Evolutionary conservation across 2,888 invertebrate genomes (phyloP).

Genomic region (Synergus laeviventris): DNA sequence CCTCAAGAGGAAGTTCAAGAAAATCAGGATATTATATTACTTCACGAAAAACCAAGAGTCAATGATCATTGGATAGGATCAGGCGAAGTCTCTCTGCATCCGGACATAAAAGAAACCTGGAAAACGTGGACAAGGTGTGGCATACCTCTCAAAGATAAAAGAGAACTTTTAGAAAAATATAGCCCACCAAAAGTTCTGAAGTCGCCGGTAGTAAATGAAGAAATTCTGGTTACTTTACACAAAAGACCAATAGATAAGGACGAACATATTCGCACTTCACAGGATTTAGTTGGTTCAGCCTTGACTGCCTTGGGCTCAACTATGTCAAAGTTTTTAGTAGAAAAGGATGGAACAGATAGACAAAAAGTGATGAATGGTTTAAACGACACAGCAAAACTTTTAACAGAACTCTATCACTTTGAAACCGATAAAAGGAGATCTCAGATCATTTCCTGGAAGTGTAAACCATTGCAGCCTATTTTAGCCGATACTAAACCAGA

Average conservation of each 20-base stretch:
- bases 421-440: slow-evolving; percentile 7
- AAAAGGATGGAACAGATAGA: not conserved
- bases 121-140: slow-evolving; percentile 22
- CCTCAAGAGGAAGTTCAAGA: not conserved
- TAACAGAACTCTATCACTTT: slow-evolving; percentile 14
- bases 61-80: not conserved
- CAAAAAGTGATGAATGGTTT: slow-evolving; percentile 6
- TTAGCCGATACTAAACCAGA: slow-evolving; percentile 13
- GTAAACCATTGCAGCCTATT: not conserved
- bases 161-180: slow-evolving; percentile 22
- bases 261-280: slow-evolving; percentile 7
- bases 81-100: not conserved
- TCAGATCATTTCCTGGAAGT: slow-evolving; percentile 26
- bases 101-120: slow-evolving; percentile 4
- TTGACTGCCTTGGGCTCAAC: slow-evolving; percentile 1
- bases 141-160: slow-evolving; percentile 5
- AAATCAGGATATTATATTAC: not conserved
- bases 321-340: not conserved
- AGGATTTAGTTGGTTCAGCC: slow-evolving; percentile 23
- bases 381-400: slow-evolving; percentile 4
- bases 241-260: slow-evolving; percentile 20
- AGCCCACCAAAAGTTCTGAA: not conserved
- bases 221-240: slow-evolving; percentile 11
- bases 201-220: slow-evolving; percentile 14
- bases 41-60: not conserved